phyloP scores from a whole-genome alignment of 2,113 vertebrate species.

The Stigmatopora argus region DNA sequence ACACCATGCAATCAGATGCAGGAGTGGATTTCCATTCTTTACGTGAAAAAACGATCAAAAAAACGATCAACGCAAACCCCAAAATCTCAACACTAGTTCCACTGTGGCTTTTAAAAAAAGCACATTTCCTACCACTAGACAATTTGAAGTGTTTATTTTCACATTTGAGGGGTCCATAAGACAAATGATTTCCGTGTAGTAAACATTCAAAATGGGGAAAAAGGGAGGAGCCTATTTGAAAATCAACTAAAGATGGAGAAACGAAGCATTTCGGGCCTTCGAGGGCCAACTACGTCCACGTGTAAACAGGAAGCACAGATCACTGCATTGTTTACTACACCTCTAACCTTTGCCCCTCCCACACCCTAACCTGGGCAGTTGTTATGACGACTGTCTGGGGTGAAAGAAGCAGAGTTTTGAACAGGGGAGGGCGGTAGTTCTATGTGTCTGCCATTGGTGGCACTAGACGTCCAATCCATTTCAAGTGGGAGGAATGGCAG shows the following conservation, averaged over 20 bases:
- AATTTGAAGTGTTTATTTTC: neutral
- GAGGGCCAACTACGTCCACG: conserved; percentile 28
- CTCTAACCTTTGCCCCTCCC: conserved; percentile 6
- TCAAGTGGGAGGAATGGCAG: too few relatives aligned
- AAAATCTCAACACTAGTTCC: neutral
- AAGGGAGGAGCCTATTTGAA: neutral
- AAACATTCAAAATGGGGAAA: conserved; percentile 2
- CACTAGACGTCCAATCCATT: too few relatives aligned
- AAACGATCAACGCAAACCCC: neutral
- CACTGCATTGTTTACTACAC: conserved; percentile 46
- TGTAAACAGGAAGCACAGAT: conserved; percentile 58
- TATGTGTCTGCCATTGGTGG: too few relatives aligned
- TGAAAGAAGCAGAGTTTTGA: neutral
- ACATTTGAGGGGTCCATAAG: conserved; percentile 4
- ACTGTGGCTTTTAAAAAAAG: neutral
- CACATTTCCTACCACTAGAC: neutral
- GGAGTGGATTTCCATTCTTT: neutral
- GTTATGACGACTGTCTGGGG: neutral
- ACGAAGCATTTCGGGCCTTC: conserved; percentile 29
- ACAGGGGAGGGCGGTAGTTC: neutral
- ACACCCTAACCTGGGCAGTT: conserved; percentile 5
- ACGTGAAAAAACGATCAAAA: neutral
- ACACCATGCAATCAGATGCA: conserved; percentile 44
- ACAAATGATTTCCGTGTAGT: conserved; percentile 4
- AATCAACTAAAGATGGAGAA: conserved; percentile 1